These are phyloP conservation scores for Trichoplusia ni DNA, from an alignment of 1,140 invertebrate species.

Conservation along the genomic window DNA sequence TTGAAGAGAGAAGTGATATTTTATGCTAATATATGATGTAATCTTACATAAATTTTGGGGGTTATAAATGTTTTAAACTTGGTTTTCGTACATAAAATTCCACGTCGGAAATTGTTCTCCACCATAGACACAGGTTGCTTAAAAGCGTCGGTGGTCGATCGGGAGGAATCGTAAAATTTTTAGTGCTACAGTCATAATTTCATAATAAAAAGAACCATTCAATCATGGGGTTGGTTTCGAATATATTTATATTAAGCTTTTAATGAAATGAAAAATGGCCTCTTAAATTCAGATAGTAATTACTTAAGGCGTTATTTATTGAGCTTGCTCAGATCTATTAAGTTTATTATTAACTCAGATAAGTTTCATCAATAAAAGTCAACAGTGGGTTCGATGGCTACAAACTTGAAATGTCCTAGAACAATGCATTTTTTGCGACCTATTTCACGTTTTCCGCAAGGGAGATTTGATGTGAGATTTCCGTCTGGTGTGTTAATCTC, in stretches of 20 bases:
- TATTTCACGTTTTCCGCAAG: too few relatives aligned
- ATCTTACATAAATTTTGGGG: too few relatives aligned
- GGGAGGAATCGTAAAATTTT: conserved; percentile 27
- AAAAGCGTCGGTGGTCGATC: conserved; percentile 32
- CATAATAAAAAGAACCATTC: conserved; percentile 34
- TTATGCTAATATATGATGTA: too few relatives aligned
- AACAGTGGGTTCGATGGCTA: too few relatives aligned
- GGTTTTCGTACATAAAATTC: too few relatives aligned
- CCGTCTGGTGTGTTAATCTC: too few relatives aligned
- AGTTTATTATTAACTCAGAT: background rate
- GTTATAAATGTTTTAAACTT: too few relatives aligned
- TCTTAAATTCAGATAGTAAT: conserved; percentile 23
- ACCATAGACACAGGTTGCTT: conserved; percentile 5
- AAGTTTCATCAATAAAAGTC: too few relatives aligned
- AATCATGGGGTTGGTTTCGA: conserved; percentile 31
- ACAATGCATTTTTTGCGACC: too few relatives aligned
- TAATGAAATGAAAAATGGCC: conserved; percentile 22
- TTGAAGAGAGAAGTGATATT: too few relatives aligned
- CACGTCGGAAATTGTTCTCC: background rate
- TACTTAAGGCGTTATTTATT: background rate
- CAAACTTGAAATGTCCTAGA: too few relatives aligned
- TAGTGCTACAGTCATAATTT: conserved; percentile 31
- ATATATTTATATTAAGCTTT: conserved; percentile 23
- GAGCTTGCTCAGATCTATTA: background rate
- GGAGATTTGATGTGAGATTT: too few relatives aligned